Conservation (phyloP, 2,113 vertebrate genomes). For the Takifugu bimaculatus region DNA sequence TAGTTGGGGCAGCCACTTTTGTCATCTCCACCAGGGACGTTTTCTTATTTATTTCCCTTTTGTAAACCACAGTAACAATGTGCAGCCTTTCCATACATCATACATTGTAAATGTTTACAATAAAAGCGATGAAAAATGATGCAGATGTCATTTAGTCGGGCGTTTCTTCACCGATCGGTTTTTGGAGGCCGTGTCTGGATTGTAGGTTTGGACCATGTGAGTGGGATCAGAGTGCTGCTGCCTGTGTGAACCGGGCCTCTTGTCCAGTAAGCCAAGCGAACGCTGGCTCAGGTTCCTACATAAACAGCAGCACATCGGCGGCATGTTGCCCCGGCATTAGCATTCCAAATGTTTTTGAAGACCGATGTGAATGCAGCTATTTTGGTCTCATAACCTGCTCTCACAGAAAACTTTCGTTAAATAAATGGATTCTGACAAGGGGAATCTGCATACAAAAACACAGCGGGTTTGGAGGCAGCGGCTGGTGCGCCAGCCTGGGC, state of each 20-base stretch:
- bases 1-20: slow-evolving; percentile 49
- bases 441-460: slow-evolving; percentile 75
- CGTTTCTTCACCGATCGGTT: too few species aligned
- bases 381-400: slow-evolving; percentile 55
- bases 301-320: slow-evolving; percentile 66
- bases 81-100: too few species aligned
- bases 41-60: slow-evolving; percentile 37
- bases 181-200: slow-evolving; percentile 13
- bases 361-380: slow-evolving; percentile 66
- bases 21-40: slow-evolving; percentile 55
- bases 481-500: slow-evolving; percentile 41
- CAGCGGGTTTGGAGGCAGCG: slow-evolving; percentile 55
- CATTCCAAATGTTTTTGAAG: slow-evolving; percentile 66
- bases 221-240: slow-evolving; percentile 46
- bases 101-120: too few species aligned
- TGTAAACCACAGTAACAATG: slow-evolving; percentile 42
- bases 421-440: slow-evolving; percentile 75
- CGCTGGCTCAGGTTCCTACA: slow-evolving; percentile 58
- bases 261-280: slow-evolving; percentile 34
- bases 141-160: too few species aligned
- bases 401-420: slow-evolving; percentile 63
- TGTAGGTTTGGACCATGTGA: slow-evolving; percentile 46
- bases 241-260: slow-evolving; percentile 35
- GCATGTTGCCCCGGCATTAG: slow-evolving; percentile 66
- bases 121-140: too few species aligned